phyloP scores from a whole-genome alignment of 1,140 invertebrate species.

The Drosophila yakuba region DNA sequence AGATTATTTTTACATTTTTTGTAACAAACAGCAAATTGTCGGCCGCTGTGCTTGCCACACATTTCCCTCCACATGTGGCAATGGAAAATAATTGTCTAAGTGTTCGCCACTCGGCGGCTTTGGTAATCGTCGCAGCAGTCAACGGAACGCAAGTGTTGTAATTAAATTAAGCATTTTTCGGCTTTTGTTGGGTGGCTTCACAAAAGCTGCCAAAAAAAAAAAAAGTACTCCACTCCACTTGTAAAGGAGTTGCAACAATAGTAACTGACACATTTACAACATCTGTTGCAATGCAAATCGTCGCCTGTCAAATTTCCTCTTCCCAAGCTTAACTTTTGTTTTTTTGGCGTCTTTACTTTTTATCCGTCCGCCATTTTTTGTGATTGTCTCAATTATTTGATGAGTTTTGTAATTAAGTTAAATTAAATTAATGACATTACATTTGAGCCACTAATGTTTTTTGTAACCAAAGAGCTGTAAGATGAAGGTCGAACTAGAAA shows the following conservation, averaged over 20 bases:
- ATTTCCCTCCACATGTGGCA: slow-evolving; percentile 72
- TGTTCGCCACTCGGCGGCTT: slow-evolving; percentile 63
- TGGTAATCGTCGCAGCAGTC: slow-evolving; percentile 80
- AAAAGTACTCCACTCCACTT: slow-evolving; percentile 40
- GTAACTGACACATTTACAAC: slow-evolving; percentile 37
- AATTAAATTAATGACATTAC: slow-evolving; percentile 39
- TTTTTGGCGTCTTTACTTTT: slow-evolving; percentile 9
- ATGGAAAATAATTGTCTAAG: slow-evolving; percentile 72
- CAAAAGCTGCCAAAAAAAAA: slow-evolving; percentile 51
- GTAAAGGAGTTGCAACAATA: slow-evolving; percentile 55
- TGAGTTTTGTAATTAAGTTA: slow-evolving; percentile 21
- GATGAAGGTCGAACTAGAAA: slow-evolving; percentile 6
- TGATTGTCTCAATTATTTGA: slow-evolving; percentile 61
- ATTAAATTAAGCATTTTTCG: slow-evolving; percentile 80
- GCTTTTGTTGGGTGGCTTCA: slow-evolving; percentile 51
- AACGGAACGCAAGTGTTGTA: slow-evolving; percentile 78
- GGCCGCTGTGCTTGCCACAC: slow-evolving; percentile 64
- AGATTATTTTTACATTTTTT: slow-evolving; percentile 19
- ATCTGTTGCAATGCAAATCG: slow-evolving; percentile 71
- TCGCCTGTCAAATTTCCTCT: slow-evolving; percentile 61
- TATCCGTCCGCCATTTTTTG: slow-evolving; percentile 5
- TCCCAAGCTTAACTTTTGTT: slow-evolving; percentile 22
- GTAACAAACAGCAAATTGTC: slow-evolving; percentile 22
- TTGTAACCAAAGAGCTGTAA: background rate
- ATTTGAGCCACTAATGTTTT: slow-evolving; percentile 3